A percentile compares a stretch with the other conserved stretches of the same genome.
Conservation (phyloP, 2,888 invertebrate genomes). For the Caenorhabditis becei region DNA sequence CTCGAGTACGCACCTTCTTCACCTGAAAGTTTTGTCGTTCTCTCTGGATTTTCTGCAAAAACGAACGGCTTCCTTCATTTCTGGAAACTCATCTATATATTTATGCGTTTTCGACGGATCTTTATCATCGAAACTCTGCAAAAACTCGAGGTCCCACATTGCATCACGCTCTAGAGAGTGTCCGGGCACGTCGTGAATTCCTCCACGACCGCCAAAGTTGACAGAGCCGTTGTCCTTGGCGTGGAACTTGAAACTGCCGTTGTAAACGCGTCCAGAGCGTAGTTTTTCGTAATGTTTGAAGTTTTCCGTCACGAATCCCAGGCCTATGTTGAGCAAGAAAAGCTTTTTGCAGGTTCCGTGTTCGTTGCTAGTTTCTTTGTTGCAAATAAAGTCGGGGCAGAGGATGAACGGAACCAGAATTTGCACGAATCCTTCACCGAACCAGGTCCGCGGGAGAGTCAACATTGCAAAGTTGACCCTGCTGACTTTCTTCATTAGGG, state of each 20-base stretch:
- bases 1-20: too few species aligned
- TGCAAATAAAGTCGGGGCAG: conserved; percentile 27
- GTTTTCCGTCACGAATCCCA: conserved; percentile 15
- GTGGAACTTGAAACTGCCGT: conserved; percentile 27
- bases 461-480: background rate
- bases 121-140: too few species aligned
- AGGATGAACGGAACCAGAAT: conserved; percentile 14
- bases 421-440: conserved; percentile 4
- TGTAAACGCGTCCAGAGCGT: background rate
- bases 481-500: conserved; percentile 12
- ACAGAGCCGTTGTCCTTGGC: conserved; percentile 37
- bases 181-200: conserved; percentile 1
- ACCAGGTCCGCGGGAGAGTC: conserved; percentile 13
- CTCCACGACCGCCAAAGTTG: conserved; percentile 10
- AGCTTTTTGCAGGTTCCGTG: conserved; percentile 27
- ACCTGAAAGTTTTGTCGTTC: too few species aligned
- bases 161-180: conserved; percentile 35
- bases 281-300: too few species aligned
- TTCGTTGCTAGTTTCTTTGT: conserved; percentile 6
- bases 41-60: too few species aligned
- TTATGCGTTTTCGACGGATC: background rate
- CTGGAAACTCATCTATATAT: background rate
- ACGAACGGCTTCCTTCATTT: background rate
- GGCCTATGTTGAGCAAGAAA: conserved; percentile 13
- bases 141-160: conserved; percentile 21